Conservation (phyloP, 2,888 invertebrate genomes). For the Ophioninae sp. region DNA sequence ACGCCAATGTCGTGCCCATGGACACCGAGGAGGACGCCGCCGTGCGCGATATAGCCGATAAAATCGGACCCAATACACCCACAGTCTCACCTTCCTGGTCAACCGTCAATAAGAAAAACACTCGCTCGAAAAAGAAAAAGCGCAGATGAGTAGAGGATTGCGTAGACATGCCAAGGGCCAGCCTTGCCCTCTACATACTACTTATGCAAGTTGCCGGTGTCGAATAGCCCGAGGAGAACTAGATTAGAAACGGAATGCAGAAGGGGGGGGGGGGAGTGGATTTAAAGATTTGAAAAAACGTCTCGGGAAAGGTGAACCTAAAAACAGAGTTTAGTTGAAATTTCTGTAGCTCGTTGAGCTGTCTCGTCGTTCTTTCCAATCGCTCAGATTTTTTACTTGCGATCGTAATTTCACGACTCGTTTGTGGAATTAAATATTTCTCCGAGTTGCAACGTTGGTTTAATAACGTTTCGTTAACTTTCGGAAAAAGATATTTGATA, state of each 20-base stretch:
- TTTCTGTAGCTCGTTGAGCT: not conserved
- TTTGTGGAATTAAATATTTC: not conserved
- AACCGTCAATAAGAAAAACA: constrained; percentile 72
- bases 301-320: not conserved
- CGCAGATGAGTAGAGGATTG: constrained; percentile 81
- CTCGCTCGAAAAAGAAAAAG: constrained; percentile 78
- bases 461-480: not conserved
- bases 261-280: not conserved
- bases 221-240: constrained; percentile 71
- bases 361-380: not conserved
- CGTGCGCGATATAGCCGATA: constrained; percentile 62
- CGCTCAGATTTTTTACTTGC: not conserved
- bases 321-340: constrained; percentile 1
- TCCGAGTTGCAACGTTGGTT: not conserved
- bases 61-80: constrained; percentile 49
- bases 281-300: not conserved
- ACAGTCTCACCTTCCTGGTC: constrained; percentile 60
- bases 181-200: constrained; percentile 79
- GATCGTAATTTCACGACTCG: not conserved
- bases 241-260: not conserved
- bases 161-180: constrained; percentile 80
- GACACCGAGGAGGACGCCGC: constrained; percentile 69
- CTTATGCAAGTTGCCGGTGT: constrained; percentile 79
- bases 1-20: constrained; percentile 69
- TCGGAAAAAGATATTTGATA: too few relatives aligned